Base-by-base conservation (phyloP, 1,140 invertebrate species). In the Gryllus bimaculatus region DNA sequence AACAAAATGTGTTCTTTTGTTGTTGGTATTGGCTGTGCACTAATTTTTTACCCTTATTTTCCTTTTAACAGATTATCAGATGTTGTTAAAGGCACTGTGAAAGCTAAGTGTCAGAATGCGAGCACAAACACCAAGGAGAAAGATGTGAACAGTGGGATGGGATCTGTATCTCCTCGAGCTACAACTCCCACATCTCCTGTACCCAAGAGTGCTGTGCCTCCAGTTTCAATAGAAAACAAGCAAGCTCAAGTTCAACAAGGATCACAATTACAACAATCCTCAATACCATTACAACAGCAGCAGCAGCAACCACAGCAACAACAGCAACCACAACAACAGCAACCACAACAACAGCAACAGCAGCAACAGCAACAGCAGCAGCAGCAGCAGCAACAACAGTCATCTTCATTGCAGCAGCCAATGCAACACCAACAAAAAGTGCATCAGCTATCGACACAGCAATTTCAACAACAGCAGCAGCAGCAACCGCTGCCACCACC, bases 51-150 rank as follows among this genome's bases (percentile, higher is more conserved):
- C 18, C 7, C 7, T 66, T 66, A 66, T 66, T 66, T 7, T 39
- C 26, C 26, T 18, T 18, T 76, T 73, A 18, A 15, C 49, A 80
- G 93, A 83, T 86, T 95, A 81, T 91, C 94, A 7, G 94, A 95
- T 85, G 93, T 95, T 49, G 93, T 95, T 26, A 94, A 94, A 84
- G 92, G 92, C 80, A 92, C 90, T 49, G 90, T 90, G 26, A 90
- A 88, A 84, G 85, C 83, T 84, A 87, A 79, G 84, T 85, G 80
- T 82, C 66, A 83, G 84, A 78, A 78, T 82, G 66, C 79, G 84
- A 85, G 80, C 82, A 74, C 84, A 84, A 78, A 78, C 82, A 74
- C 80, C 80, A 76, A 80, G 80, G 80, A 80, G 15, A 80, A 80
- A 54, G 79, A 80, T 47, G 18, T 66, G 18, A 73, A 20, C 47